phyloP scores from a whole-genome alignment of 2,113 vertebrate species.

The Pseudopipra pipra region DNA sequence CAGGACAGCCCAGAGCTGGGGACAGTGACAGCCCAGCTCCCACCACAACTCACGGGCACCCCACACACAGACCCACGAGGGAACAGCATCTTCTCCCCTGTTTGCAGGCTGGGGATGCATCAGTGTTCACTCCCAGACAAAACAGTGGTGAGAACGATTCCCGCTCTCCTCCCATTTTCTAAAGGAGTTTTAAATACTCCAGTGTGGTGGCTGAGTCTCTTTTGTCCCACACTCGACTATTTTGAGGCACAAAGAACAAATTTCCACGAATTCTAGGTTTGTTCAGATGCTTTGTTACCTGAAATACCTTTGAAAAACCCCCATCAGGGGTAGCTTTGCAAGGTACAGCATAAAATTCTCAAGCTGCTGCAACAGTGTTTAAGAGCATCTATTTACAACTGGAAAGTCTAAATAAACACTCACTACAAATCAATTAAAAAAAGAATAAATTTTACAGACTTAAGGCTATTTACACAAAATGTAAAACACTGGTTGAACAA shows the following conservation, averaged over 20 bases:
- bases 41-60: fast-evolving
- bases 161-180: not conserved
- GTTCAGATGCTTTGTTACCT: not conserved
- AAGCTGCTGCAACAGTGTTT: not conserved
- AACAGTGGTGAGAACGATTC: not conserved
- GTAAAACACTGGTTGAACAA: not conserved
- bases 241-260: not conserved
- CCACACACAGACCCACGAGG: not conserved
- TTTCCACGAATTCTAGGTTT: not conserved
- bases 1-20: not conserved
- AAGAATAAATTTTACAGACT: not conserved
- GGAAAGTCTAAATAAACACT: not conserved
- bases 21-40: not conserved
- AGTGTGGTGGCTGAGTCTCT: not conserved
- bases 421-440: not conserved
- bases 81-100: not conserved
- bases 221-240: not conserved
- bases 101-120: not conserved
- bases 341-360: not conserved
- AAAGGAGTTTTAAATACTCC: not conserved
- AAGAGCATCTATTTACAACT: not conserved
- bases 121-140: not conserved
- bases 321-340: not conserved
- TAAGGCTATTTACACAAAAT: not conserved
- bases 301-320: not conserved